Percentiles rank a stretch among this genome's conserved stretches.
These are phyloP conservation scores for Sebastes trivittatus DNA, from an alignment of 2,797 vertebrate genomes.

Conservation along the genomic window DNA sequence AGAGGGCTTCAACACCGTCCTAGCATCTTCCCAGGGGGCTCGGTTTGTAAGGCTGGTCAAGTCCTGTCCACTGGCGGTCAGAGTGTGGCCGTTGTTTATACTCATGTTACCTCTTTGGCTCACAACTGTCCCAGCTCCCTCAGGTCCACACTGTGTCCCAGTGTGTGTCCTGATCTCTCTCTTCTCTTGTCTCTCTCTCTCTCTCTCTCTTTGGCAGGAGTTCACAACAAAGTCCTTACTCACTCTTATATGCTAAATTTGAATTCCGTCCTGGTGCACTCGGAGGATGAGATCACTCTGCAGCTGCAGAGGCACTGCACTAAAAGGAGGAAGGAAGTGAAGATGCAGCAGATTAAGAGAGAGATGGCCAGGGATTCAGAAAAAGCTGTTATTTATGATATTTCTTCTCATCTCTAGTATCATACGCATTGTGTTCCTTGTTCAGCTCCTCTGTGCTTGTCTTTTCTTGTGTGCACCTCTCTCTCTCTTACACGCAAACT, in stretches of 20 bases:
- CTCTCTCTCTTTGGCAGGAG: constrained; percentile 22
- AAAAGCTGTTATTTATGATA: neutral
- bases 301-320: constrained; percentile 26
- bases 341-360: neutral
- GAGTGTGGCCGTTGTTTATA: constrained; percentile 52
- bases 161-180: constrained; percentile 10
- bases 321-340: neutral
- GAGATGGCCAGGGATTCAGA: constrained; percentile 20
- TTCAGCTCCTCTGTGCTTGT: constrained; percentile 15
- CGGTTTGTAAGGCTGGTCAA: constrained; percentile 28
- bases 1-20: constrained; percentile 66
- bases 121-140: neutral
- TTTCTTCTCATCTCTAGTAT: constrained; percentile 26
- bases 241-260: constrained; percentile 25
- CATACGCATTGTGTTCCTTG: neutral
- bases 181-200: neutral
- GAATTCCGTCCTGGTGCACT: constrained; percentile 32
- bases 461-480: constrained; percentile 5
- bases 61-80: constrained; percentile 47
- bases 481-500: constrained; percentile 5
- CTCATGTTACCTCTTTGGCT: constrained; percentile 53
- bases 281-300: constrained; percentile 28
- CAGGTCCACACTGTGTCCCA: constrained; percentile 37
- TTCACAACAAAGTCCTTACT: constrained; percentile 39
- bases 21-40: constrained; percentile 53